phyloP scores from a whole-genome alignment of 1,140 invertebrate species.

The Agrypnia vestita region DNA sequence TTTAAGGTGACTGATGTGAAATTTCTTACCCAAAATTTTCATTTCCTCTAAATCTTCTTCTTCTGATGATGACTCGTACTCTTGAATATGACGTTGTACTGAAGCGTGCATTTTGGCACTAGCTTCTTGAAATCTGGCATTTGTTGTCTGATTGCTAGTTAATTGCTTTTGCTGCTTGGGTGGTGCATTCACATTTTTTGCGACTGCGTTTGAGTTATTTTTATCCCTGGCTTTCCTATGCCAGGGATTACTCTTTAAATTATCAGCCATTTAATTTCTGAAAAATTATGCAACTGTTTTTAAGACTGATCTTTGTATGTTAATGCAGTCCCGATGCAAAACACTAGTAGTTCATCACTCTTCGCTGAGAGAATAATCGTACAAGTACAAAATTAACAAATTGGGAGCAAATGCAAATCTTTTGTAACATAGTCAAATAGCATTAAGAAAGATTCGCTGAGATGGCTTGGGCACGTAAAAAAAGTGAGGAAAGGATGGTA shows the following conservation, averaged over 20 bases:
- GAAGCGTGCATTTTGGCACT: constrained; percentile 53
- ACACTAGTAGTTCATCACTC: too few species aligned
- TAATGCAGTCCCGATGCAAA: too few species aligned
- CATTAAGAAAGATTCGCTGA: too few species aligned
- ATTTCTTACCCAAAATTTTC: constrained; percentile 50
- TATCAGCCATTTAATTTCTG: constrained; percentile 14
- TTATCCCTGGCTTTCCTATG: constrained; percentile 21
- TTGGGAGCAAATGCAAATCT: too few species aligned
- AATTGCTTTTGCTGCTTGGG: neutral
- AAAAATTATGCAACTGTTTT: neutral
- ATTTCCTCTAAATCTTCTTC: constrained; percentile 56
- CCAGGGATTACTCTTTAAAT: constrained; percentile 22
- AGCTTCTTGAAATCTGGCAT: constrained; percentile 52
- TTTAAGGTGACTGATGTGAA: too few species aligned
- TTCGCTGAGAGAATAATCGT: too few species aligned
- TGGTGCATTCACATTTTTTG: neutral
- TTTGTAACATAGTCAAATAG: too few species aligned
- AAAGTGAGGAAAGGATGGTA: too few species aligned
- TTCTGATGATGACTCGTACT: constrained; percentile 56
- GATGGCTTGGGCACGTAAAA: too few species aligned
- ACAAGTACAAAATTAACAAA: too few species aligned
- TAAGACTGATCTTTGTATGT: too few species aligned
- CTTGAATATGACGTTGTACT: constrained; percentile 47
- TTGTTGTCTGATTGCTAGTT: neutral
- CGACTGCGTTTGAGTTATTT: neutral